Conservation (phyloP, 2,888 invertebrate genomes). For the Hololepta plana region DNA sequence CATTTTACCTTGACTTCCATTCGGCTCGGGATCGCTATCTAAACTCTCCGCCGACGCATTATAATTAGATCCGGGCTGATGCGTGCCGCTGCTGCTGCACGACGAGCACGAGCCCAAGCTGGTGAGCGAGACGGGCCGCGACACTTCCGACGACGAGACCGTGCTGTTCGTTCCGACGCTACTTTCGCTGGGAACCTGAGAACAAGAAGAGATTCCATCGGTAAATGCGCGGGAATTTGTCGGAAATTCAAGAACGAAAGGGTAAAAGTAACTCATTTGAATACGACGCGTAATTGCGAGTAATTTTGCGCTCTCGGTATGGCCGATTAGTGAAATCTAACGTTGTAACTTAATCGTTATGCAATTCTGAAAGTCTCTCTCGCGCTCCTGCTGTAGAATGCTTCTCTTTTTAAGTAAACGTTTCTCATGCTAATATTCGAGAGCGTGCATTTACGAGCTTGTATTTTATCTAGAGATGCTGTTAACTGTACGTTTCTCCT, state of each 20-base stretch:
- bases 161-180: slow-evolving; percentile 33
- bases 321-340: too few species aligned
- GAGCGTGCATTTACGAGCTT: too few species aligned
- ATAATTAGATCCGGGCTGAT: slow-evolving; percentile 56
- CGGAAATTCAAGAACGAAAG: slow-evolving; percentile 1
- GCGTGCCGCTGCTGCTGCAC: slow-evolving; percentile 40
- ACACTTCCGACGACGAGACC: slow-evolving; percentile 34
- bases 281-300: too few species aligned
- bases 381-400: too few species aligned
- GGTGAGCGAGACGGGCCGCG: slow-evolving; percentile 54
- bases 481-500: too few species aligned
- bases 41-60: slow-evolving; percentile 77
- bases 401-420: too few species aligned
- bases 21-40: slow-evolving; percentile 54
- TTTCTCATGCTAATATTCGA: too few species aligned
- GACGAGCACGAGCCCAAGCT: slow-evolving; percentile 62
- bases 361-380: too few species aligned
- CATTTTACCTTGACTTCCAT: slow-evolving; percentile 27
- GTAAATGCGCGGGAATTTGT: background rate
- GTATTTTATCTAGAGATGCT: too few species aligned
- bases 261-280: background rate
- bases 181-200: slow-evolving; percentile 25
- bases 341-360: too few species aligned
- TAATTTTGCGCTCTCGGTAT: too few species aligned
- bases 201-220: slow-evolving; percentile 11